These are phyloP conservation scores for Yponomeuta plumbellus DNA, from an alignment of 2,888 invertebrate genomes.

Conservation along the genomic window DNA sequence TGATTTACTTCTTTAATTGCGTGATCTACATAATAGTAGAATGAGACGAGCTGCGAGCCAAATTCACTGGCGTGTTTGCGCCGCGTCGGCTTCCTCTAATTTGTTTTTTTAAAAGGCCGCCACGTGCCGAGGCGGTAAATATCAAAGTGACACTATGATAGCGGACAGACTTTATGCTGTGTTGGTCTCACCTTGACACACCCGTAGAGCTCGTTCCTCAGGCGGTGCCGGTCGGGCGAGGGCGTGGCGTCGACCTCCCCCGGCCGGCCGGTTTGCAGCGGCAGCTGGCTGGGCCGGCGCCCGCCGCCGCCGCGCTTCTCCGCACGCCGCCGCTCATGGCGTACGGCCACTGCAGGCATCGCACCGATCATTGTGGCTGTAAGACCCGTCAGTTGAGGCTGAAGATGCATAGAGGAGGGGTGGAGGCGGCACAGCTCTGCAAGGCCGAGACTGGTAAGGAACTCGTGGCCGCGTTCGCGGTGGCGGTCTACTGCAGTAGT, in stretches of 20 bases:
- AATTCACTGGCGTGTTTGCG: no score
- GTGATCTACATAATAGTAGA: no score
- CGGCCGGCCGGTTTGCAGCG: slow-evolving; percentile 79
- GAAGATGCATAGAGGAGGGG: background rate
- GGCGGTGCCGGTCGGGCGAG: slow-evolving; percentile 76
- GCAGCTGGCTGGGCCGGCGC: slow-evolving; percentile 80
- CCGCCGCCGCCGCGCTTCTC: slow-evolving; percentile 81
- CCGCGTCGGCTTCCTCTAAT: no score
- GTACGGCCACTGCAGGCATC: slow-evolving; percentile 90
- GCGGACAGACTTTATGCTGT: no score
- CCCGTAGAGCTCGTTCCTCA: slow-evolving; percentile 81
- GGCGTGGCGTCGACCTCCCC: slow-evolving; percentile 80
- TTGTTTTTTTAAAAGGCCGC: no score
- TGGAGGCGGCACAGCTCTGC: background rate
- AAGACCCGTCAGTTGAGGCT: slow-evolving; percentile 10
- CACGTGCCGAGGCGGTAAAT: no score
- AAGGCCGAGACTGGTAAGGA: background rate
- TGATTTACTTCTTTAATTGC: no score
- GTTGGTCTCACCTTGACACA: slow-evolving; percentile 79
- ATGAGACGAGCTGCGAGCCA: no score
- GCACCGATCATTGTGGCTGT: slow-evolving; percentile 87
- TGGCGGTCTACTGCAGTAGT: no score
- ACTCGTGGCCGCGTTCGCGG: no score
- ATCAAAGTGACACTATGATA: no score
- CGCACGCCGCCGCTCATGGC: slow-evolving; percentile 85